Percentiles rank a stretch among this genome's conserved stretches.
Evolutionary conservation across 1,140 invertebrate genomes (phyloP).

Genomic region (Temnothorax longispinosus): DNA sequence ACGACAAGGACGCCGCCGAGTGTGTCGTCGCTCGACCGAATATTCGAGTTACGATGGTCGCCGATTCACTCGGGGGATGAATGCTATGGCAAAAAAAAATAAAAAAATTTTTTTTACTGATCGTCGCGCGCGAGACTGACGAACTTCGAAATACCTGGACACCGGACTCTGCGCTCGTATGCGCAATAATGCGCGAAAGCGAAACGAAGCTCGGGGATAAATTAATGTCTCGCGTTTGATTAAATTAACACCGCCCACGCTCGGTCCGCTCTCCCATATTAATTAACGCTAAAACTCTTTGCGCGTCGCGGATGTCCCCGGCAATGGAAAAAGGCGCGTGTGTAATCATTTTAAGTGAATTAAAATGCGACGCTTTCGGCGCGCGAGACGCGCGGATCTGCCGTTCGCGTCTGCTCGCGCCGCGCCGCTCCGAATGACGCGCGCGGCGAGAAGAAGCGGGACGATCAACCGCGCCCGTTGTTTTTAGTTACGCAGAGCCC

Average conservation of each 20-base stretch:
- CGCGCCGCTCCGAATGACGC: not conserved
- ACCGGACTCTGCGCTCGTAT: not conserved
- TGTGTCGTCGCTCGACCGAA: slow-evolving; percentile 20
- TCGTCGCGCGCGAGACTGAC: not conserved
- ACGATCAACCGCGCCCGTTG: not conserved
- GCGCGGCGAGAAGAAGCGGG: not conserved
- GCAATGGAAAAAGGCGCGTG: slow-evolving; percentile 2
- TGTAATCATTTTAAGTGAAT: slow-evolving; percentile 18
- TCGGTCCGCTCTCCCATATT: not conserved
- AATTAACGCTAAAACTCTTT: slow-evolving; percentile 32
- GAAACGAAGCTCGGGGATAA: slow-evolving; percentile 18
- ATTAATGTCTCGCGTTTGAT: slow-evolving; percentile 37
- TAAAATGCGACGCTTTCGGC: slow-evolving; percentile 10
- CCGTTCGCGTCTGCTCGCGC: not conserved
- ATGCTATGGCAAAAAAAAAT: not conserved
- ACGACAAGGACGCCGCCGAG: slow-evolving; percentile 46
- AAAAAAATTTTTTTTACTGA: not conserved
- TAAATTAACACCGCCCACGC: slow-evolving; percentile 13
- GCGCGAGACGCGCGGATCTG: not conserved
- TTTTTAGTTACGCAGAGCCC: not conserved
- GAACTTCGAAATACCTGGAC: slow-evolving; percentile 5
- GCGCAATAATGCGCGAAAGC: not conserved
- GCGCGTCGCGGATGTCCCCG: not conserved
- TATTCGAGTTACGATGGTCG: slow-evolving; percentile 48
- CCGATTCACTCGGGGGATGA: slow-evolving; percentile 8